Base-by-base conservation (phyloP, 2,888 invertebrate genomes). In the Polyploca ridens region DNA sequence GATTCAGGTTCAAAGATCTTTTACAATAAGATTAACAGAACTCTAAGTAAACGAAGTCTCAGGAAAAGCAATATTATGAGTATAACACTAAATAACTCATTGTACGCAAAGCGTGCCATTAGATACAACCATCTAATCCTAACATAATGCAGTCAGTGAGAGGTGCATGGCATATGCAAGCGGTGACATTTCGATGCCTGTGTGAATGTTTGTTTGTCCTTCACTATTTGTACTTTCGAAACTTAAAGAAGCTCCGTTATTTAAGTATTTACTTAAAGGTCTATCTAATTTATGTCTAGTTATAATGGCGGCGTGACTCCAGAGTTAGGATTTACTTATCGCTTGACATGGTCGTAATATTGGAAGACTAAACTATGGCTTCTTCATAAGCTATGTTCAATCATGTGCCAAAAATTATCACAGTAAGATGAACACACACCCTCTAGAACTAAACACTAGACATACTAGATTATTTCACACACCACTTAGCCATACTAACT, bases 111-210 rank as follows among this genome's bases (percentile, higher is more conserved):
- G 16, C n/a, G 49, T 49, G 49, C 6, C 5, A 54, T 54, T 54
- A 19, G 19, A n/a, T 54, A 54, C 3, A 8, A 54, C 19, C 10
- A 19, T 19, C 54, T 54, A 54, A 54, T 19, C 8, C 54, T n/a
- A 19, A 19, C 1, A 54, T 54, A 49, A 49, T 14, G 44, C 46
- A 46, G n/a, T n/a, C 14, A 19, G 61, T 61, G 61, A 61, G 61
- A 19, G 61, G 61, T 41, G 27, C 44, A 61, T 61, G 19, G 13
- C 41, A 13, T 35, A 14, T n/a, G 35, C 14, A 41, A 13, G n/a
- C n/a, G 64, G 14, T 33, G 64, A 61, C 60, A 64, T 61, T 64
- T 60, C 2, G 41, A 41, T 46, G 59, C 13, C 38, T 63, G 49
- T 59, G 61, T 33, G 61, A 61, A 61, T 41, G 61, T 13, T 27